Base-by-base conservation (phyloP, 2,113 vertebrate species). In the Bufo gargarizans region DNA sequence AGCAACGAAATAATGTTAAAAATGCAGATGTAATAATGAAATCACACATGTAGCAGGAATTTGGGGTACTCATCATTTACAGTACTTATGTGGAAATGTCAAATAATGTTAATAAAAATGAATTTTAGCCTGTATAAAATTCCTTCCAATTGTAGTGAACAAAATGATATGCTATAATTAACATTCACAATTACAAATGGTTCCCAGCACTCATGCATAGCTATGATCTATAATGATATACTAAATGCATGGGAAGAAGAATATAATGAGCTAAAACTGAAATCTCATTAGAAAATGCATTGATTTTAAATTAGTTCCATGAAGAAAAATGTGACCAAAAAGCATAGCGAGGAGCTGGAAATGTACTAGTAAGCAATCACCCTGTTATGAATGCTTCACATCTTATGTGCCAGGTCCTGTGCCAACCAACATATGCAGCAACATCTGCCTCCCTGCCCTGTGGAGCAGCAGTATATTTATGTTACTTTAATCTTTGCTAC, bases 401-500 rank as follows among this genome's bases (percentile, higher is more conserved):
- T 80, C 55, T 80, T 16, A 43, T 43, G 53, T 81, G 55, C 56
- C 55, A 43, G 22, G 56, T 81, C 47, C 19, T 16, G 82, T 69
- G 82, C 82, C 63, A 84, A 55, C 20, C n/a, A 84, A 50, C 82
- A 69, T 84, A 84, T 84, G 82, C 59, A 84, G 65, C n/a, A 71
- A 84, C 82, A 84, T 84, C 82, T 84, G 82, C 17, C 82, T 84
- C 81, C 63, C 49, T 71, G 63, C 82, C 49, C 63, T 55, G 12
- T 19, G 82, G 63, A 69, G 65, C 49, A 33, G 22, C 63, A 55
- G 47, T 19, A 84, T 50, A 84, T 69, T 84, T 69, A 22, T 55
- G n/a, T 82, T 65, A 82, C 17, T 49, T 19, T 84, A 69, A 71
- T 84, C 50, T 71, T 69, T 84, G 47, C 17, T 69, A 69, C 63